Base-by-base conservation (phyloP, 2,888 invertebrate genomes). In the Terebella lapidaria region DNA sequence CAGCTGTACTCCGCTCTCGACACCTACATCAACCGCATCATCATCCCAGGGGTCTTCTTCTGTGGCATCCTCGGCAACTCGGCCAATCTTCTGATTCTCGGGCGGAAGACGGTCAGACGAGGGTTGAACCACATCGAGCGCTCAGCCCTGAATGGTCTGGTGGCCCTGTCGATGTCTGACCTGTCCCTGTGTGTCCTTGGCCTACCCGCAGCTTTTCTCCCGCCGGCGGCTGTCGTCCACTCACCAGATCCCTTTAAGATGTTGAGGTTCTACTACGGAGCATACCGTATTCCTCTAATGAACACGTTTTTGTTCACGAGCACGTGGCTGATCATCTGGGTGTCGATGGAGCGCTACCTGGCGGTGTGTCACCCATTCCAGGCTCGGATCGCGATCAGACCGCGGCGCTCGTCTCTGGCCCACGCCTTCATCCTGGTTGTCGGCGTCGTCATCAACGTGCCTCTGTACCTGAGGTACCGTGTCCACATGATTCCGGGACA, bases 121-220 rank as follows among this genome's bases (percentile, higher is more conserved):
- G 22, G 35, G 4, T 68, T 75, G 66, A 85, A 87, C 63, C 88
- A 88, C 70, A 87, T 90, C 86, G 85, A 88, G 69, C 89, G 89
- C 35, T 87, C 88, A 0, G 89, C 90, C 47, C 90, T 90, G 78
- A 86, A 89, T 76, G 90, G 80, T 88, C 71, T 82, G 29, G 75
- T 83, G 86, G 88, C 88, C 59, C 87, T 90, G 74, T 89, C 90
- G n/a, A 85, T 87, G 2, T 89, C 89, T 20, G 89, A 90, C 42
- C 83, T 90, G 54, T 81, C 88, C 73, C 74, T 72, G 58, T 74
- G 74, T 63, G 54, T 73, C 24, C 68, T 72, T 58, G 76, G 73
- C 85, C 88, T 42, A 87, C 88, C 75, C 84, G 71, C 71, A 5
- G 27, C 27, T 15, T 53, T 53, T 28, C 26, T 27, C 5, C n/a